Evolutionary conservation across 2,113 vertebrate species (phyloP).

Genomic region (Notothenia coriiceps): DNA sequence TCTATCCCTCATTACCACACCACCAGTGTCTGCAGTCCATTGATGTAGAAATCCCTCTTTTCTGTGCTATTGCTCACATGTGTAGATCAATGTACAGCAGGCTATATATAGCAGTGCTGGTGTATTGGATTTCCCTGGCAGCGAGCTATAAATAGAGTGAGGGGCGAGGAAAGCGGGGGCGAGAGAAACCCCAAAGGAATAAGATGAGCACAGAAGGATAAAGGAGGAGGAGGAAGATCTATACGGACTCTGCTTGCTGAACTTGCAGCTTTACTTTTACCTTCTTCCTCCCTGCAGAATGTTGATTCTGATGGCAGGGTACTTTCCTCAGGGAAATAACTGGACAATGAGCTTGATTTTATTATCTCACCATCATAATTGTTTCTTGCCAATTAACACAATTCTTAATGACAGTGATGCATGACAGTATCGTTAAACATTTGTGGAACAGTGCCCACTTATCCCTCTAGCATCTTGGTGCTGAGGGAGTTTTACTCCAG

Average conservation of each 20-base stretch:
- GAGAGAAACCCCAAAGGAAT: slow-evolving; percentile 61
- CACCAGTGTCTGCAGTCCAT: slow-evolving; percentile 22
- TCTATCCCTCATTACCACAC: not conserved
- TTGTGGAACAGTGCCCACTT: slow-evolving; percentile 37
- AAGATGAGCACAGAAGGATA: slow-evolving; percentile 29
- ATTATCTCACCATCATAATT: not conserved
- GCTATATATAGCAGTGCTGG: slow-evolving; percentile 64
- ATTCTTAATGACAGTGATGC: not conserved
- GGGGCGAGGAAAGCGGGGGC: slow-evolving; percentile 50
- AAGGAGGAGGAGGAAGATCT: slow-evolving; percentile 32
- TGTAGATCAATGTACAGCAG: slow-evolving; percentile 57
- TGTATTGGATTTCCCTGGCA: slow-evolving; percentile 72
- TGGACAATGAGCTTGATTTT: not conserved
- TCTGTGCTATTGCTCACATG: slow-evolving; percentile 35
- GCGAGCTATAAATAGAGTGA: slow-evolving; percentile 69
- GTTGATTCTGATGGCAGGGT: not conserved
- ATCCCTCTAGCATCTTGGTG: slow-evolving; percentile 37
- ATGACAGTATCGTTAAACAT: not conserved
- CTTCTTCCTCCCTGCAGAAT: not conserved
- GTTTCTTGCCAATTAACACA: not conserved
- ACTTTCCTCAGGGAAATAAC: not conserved
- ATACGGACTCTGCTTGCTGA: slow-evolving; percentile 16
- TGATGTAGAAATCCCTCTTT: slow-evolving; percentile 57
- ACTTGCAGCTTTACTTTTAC: slow-evolving; percentile 20
- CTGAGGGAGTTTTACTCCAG: slow-evolving; percentile 48